Evolutionary conservation across 2,113 vertebrate species (phyloP).

Genomic region (Halcyon senegalensis): DNA sequence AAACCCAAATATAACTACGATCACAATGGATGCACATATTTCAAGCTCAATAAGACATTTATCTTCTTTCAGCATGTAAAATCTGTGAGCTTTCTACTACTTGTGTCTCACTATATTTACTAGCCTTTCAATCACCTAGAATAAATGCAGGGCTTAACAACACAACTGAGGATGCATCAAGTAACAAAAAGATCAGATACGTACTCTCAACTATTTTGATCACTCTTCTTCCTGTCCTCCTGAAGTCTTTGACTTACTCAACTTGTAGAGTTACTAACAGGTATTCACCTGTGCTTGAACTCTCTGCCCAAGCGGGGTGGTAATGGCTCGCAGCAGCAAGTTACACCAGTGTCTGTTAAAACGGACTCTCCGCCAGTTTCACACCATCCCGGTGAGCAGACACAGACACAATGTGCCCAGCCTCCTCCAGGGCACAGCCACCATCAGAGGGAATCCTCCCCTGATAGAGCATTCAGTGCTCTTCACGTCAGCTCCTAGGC

Average conservation of each 20-base stretch:
- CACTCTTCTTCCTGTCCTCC: neutral
- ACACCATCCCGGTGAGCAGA: fast-evolving
- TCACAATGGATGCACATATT: neutral
- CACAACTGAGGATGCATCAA: neutral
- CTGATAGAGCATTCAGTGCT: neutral
- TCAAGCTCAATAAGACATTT: neutral
- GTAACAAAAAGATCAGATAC: neutral
- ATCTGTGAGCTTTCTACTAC: neutral
- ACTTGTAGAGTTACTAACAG: neutral
- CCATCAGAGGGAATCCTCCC: neutral
- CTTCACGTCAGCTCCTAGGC: neutral
- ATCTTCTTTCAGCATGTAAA: neutral
- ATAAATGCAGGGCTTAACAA: neutral
- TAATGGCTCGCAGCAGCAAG: neutral
- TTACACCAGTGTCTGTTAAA: fast-evolving
- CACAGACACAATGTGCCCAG: neutral
- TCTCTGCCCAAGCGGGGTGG: neutral
- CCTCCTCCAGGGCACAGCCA: neutral
- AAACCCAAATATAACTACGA: neutral
- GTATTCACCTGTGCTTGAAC: neutral
- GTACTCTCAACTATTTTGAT: neutral
- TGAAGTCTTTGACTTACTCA: neutral
- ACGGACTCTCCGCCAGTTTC: neutral
- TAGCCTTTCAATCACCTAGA: neutral
- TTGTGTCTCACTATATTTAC: neutral